These are phyloP conservation scores for Drosophila demipolita DNA, from an alignment of 2,888 invertebrate genomes.

Conservation along the genomic window DNA sequence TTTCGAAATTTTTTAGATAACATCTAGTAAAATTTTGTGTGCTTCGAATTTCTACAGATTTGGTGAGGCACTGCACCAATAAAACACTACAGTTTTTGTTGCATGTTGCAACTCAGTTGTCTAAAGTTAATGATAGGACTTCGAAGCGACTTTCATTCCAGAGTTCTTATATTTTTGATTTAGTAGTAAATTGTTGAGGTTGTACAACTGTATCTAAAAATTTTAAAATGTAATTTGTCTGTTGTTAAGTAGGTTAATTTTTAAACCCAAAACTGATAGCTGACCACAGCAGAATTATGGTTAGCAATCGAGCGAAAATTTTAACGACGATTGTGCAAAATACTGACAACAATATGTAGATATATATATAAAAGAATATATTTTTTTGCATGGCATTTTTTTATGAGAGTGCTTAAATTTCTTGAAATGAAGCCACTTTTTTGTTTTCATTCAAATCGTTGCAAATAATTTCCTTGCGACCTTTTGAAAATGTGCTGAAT, in stretches of 20 bases:
- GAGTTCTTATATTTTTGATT: background rate
- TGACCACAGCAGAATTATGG: background rate
- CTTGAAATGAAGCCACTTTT: background rate
- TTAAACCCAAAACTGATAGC: background rate
- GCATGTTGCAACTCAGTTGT: background rate
- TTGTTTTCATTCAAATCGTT: background rate
- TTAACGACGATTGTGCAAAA: background rate
- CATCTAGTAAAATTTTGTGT: background rate
- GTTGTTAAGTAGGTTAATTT: background rate
- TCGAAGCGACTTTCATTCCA: slow-evolving; percentile 3
- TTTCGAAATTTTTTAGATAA: slow-evolving; percentile 2
- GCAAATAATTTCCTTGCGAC: background rate
- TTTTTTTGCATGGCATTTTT: too few relatives aligned
- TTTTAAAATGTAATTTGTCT: background rate
- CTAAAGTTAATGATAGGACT: background rate
- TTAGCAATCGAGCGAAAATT: background rate
- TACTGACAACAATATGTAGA: background rate
- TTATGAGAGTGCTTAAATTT: too few relatives aligned
- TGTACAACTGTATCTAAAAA: background rate
- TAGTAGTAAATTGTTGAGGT: slow-evolving; percentile 8
- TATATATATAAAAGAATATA: background rate
- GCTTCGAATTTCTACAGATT: background rate
- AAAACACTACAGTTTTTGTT: too few relatives aligned
- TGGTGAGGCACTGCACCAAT: too few relatives aligned
- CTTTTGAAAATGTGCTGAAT: background rate